A percentile compares a stretch with the other conserved stretches of the same genome.
Conservation (phyloP, 2,797 vertebrate species). For the Acanthurus lineatus region DNA sequence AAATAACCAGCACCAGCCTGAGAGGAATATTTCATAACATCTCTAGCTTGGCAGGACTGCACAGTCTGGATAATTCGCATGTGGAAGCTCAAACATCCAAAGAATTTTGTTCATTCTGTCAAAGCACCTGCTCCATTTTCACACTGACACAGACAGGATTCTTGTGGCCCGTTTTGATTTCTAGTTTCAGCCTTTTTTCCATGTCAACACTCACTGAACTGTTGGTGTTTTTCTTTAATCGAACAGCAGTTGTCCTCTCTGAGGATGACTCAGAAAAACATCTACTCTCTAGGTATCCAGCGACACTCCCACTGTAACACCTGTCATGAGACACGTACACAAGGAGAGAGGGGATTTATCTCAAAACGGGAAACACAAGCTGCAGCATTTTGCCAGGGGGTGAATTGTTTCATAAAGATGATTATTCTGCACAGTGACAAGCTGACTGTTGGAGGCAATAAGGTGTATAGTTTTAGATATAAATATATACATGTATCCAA, state of each 20-base stretch:
- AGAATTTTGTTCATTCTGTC: slow-evolving; percentile 37
- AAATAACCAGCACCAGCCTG: slow-evolving; percentile 56
- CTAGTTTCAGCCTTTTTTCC: background rate
- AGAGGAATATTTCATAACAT: slow-evolving; percentile 56
- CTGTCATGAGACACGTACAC: slow-evolving; percentile 28
- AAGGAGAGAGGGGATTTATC: slow-evolving; percentile 5
- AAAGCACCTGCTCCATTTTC: slow-evolving; percentile 42
- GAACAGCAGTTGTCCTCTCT: background rate
- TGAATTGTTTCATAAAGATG: slow-evolving; percentile 44
- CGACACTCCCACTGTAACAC: slow-evolving; percentile 22
- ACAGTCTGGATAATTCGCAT: slow-evolving; percentile 22
- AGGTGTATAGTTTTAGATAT: slow-evolving; percentile 15
- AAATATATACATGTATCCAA: slow-evolving; percentile 12
- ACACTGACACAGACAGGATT: slow-evolving; percentile 14
- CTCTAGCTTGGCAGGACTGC: slow-evolving; percentile 20
- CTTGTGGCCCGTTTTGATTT: background rate
- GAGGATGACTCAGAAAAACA: slow-evolving; percentile 7
- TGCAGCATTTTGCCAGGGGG: slow-evolving; percentile 39
- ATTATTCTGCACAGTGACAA: slow-evolving; percentile 39
- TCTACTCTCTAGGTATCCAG: too few relatives aligned
- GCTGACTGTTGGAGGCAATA: slow-evolving; percentile 17
- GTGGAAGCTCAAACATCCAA: slow-evolving; percentile 13
- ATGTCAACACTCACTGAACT: background rate
- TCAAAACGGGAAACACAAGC: slow-evolving; percentile 42
- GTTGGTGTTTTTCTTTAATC: slow-evolving; percentile 8